A percentile compares a stretch with the other conserved stretches of the same genome.
Conservation (phyloP, 1,140 invertebrate species). For the Pentalonia nigronervosa region DNA sequence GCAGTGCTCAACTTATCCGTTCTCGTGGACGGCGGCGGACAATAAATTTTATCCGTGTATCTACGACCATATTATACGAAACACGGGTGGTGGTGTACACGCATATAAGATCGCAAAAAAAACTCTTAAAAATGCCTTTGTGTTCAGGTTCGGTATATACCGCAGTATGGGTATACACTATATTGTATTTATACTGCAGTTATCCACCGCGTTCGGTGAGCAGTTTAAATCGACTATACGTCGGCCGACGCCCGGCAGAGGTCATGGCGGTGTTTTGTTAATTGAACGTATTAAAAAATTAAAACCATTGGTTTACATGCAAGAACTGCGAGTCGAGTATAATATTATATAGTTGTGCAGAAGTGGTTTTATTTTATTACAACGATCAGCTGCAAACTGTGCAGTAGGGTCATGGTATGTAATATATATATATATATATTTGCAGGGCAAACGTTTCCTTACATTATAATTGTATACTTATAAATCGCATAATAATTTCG, state of each 20-base stretch:
- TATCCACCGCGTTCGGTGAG: neutral
- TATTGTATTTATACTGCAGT: neutral
- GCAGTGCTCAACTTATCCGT: constrained; percentile 32
- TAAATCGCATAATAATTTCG: too few species aligned
- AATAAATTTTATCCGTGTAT: constrained; percentile 24
- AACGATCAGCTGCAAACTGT: too few species aligned
- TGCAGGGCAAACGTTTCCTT: too few species aligned
- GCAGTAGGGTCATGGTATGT: too few species aligned
- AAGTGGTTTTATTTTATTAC: too few species aligned
- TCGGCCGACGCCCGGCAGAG: neutral
- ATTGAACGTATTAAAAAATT: constrained; percentile 16
- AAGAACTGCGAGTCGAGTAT: too few species aligned
- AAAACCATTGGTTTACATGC: neutral
- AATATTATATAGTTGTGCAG: neutral
- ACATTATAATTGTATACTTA: too few species aligned
- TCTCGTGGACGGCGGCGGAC: neutral
- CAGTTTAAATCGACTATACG: neutral
- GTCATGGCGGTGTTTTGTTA: neutral
- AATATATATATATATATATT: neutral
- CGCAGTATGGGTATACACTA: neutral
- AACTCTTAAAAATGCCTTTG: constrained; percentile 10
- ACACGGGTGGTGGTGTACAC: neutral
- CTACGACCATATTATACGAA: neutral
- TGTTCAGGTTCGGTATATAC: neutral
- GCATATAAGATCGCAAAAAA: constrained; percentile 1